These are phyloP conservation scores for Ivindomyrus marchei DNA, from an alignment of 2,113 vertebrate genomes.

Conservation along the genomic window DNA sequence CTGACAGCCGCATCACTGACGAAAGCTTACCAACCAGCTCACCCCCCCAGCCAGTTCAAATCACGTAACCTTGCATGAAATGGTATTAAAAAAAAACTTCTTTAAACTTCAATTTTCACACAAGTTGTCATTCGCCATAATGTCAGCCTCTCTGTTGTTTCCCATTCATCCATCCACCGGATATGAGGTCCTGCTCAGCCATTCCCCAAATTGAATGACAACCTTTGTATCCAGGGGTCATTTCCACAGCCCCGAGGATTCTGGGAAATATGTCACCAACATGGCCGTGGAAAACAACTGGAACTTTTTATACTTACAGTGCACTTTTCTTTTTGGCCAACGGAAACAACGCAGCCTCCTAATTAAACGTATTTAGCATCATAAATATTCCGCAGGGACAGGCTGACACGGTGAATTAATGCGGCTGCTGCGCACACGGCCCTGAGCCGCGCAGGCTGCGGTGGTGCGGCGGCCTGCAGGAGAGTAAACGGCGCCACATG, in stretches of 20 bases:
- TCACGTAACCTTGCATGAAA: not conserved
- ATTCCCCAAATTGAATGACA: not conserved
- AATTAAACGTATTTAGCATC: conserved; percentile 73
- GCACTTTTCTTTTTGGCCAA: conserved; percentile 51
- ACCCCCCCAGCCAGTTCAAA: not conserved
- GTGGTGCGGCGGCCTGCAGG: not conserved
- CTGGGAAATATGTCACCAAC: not conserved
- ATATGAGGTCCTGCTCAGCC: not conserved
- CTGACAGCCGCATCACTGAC: not conserved
- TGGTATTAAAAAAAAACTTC: not conserved
- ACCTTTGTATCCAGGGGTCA: not conserved
- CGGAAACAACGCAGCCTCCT: conserved; percentile 46
- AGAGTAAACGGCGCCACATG: not conserved
- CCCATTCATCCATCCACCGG: not conserved
- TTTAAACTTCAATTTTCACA: not conserved
- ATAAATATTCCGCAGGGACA: conserved; percentile 71
- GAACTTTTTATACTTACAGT: conserved; percentile 55
- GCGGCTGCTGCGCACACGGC: not conserved
- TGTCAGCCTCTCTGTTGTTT: not conserved
- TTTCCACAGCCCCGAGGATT: not conserved
- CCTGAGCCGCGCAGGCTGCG: not conserved
- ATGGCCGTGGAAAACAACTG: conserved; percentile 46
- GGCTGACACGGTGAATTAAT: conserved; percentile 39
- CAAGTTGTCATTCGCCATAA: not conserved
- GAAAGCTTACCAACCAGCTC: not conserved